These are phyloP conservation scores for Nicator chloris DNA, from an alignment of 2,113 vertebrate genomes.

Conservation along the genomic window DNA sequence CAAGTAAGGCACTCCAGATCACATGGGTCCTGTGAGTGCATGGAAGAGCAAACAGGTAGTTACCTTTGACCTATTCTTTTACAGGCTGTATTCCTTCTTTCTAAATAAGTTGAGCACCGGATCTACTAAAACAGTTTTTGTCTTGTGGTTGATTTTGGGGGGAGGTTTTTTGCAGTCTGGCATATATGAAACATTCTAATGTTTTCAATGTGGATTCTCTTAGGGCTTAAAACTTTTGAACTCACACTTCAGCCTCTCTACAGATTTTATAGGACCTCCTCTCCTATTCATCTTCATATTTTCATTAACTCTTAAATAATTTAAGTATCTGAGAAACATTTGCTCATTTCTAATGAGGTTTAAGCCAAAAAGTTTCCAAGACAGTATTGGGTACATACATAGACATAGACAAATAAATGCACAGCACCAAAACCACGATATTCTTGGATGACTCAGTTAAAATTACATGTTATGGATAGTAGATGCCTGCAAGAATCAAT, in stretches of 20 bases:
- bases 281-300: not conserved
- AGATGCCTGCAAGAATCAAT: not conserved
- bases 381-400: not conserved
- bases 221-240: not conserved
- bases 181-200: not conserved
- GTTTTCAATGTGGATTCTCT: not conserved
- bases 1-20: not conserved
- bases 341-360: not conserved
- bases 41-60: not conserved
- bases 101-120: not conserved
- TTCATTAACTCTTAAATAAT: not conserved
- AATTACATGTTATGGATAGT: accelerated
- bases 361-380: not conserved
- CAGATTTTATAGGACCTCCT: not conserved
- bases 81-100: not conserved
- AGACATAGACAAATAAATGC: not conserved
- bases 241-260: not conserved
- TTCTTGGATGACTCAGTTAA: not conserved
- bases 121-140: not conserved
- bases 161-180: not conserved
- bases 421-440: not conserved
- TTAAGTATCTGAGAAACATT: not conserved
- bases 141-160: not conserved
- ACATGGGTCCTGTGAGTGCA: not conserved
- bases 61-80: not conserved